Evolutionary conservation across 2,797 vertebrate genomes (phyloP).

Genomic region (Cephalopachus bancanus): DNA sequence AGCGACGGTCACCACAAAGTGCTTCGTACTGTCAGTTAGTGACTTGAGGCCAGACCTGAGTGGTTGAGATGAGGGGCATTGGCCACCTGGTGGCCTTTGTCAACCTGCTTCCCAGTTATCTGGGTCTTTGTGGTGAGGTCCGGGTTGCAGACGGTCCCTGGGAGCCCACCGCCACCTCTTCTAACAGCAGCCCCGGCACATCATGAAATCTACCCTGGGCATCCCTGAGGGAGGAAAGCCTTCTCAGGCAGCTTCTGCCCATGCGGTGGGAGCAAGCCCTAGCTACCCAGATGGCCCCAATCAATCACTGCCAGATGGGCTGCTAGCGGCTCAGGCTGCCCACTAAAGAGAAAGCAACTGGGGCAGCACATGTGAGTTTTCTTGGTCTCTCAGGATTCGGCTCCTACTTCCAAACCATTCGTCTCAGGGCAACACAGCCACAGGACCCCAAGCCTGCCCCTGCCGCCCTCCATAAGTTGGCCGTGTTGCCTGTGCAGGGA

Average conservation of each 20-base stretch:
- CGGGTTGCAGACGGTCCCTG: conserved; percentile 23
- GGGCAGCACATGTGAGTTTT: conserved; percentile 70
- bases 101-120: neutral
- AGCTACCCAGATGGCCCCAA: conserved; percentile 88
- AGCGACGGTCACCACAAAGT: neutral
- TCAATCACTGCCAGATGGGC: conserved; percentile 89
- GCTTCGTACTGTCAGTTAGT: neutral
- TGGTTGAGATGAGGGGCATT: neutral
- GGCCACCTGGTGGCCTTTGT: neutral
- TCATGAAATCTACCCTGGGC: conserved; percentile 80
- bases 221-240: conserved; percentile 78
- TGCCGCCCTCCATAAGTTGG: too few relatives aligned
- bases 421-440: too few relatives aligned
- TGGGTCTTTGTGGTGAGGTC: conserved; percentile 68
- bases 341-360: conserved; percentile 30
- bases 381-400: conserved; percentile 59
- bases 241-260: conserved; percentile 74
- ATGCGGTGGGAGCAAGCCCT: conserved; percentile 80
- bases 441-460: too few relatives aligned
- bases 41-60: neutral
- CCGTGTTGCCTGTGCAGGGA: too few relatives aligned
- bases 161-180: conserved; percentile 55
- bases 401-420: too few relatives aligned
- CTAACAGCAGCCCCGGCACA: conserved; percentile 31
- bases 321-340: too few relatives aligned